A percentile compares a stretch with the other conserved stretches of the same genome.
phyloP scores from a whole-genome alignment of 2,113 vertebrate species.

The Salvelinus sp. region DNA sequence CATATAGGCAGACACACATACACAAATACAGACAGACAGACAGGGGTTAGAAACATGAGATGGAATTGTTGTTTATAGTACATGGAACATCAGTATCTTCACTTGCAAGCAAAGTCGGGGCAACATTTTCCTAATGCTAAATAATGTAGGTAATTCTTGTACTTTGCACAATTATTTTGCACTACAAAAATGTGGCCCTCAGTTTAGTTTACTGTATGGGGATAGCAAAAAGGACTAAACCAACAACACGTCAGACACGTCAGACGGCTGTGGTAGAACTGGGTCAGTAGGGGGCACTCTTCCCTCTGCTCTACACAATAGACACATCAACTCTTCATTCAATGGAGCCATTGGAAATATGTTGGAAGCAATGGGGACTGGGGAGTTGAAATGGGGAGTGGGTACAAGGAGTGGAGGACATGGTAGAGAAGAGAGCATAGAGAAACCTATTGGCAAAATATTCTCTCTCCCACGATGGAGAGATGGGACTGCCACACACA shows the following conservation, averaged over 20 bases:
- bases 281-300: conserved; percentile 48
- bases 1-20: conserved; percentile 26
- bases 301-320: conserved; percentile 49
- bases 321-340: conserved; percentile 14
- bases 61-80: too few relatives aligned
- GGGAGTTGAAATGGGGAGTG: too few relatives aligned
- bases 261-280: not conserved
- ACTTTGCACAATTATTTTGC: too few relatives aligned
- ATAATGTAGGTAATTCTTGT: too few relatives aligned
- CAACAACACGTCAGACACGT: conserved; percentile 11
- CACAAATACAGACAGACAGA: conserved; percentile 43
- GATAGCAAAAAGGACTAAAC: conserved; percentile 8
- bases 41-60: not conserved
- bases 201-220: too few relatives aligned
- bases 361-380: too few relatives aligned
- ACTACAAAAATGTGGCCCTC: too few relatives aligned
- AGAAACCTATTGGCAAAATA: not conserved
- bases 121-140: too few relatives aligned
- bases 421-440: not conserved
- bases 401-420: too few relatives aligned
- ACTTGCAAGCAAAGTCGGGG: too few relatives aligned
- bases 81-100: too few relatives aligned
- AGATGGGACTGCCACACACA: conserved; percentile 9
- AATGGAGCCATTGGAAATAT: not conserved
- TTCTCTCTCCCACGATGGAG: conserved; percentile 6